Evolutionary conservation across 1,140 invertebrate species (phyloP).

Genomic region (Muscidifurax raptorellus): DNA sequence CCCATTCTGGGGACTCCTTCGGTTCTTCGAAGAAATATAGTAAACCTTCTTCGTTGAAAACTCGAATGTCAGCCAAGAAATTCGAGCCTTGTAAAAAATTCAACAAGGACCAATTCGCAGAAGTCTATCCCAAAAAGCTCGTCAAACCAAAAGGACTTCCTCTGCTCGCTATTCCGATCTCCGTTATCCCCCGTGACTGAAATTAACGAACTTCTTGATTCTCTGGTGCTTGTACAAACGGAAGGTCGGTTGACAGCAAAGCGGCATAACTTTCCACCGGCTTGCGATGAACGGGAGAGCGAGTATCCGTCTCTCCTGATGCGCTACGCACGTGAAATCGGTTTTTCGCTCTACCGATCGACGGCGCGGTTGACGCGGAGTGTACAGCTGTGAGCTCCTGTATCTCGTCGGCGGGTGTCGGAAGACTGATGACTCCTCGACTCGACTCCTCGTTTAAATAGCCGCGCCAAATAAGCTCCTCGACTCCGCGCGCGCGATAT

Average conservation of each 20-base stretch:
- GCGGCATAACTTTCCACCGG: slow-evolving; percentile 45
- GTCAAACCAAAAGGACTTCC: neutral
- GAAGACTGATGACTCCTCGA: neutral
- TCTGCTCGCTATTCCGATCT: neutral
- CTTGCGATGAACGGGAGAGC: neutral
- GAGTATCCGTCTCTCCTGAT: neutral
- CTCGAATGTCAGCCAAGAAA: neutral
- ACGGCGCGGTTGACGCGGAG: slow-evolving; percentile 3
- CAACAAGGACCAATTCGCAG: neutral
- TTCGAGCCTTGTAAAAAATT: neutral
- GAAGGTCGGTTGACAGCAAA: slow-evolving; percentile 54
- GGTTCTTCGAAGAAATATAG: no score
- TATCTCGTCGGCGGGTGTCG: neutral
- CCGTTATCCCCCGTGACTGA: slow-evolving; percentile 44
- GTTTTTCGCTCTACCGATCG: slow-evolving; percentile 20
- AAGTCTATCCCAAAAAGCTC: neutral
- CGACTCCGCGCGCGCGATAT: neutral
- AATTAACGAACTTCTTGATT: slow-evolving; percentile 56
- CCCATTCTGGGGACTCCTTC: no score
- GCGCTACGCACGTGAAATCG: slow-evolving; percentile 11
- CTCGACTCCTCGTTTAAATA: slow-evolving; percentile 12
- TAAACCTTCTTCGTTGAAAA: neutral
- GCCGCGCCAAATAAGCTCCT: neutral
- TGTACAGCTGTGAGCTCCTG: neutral
- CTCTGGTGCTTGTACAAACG: slow-evolving; percentile 59